These are phyloP conservation scores for Ferrisia virgata DNA, from an alignment of 2,888 invertebrate species.

Conservation along the genomic window DNA sequence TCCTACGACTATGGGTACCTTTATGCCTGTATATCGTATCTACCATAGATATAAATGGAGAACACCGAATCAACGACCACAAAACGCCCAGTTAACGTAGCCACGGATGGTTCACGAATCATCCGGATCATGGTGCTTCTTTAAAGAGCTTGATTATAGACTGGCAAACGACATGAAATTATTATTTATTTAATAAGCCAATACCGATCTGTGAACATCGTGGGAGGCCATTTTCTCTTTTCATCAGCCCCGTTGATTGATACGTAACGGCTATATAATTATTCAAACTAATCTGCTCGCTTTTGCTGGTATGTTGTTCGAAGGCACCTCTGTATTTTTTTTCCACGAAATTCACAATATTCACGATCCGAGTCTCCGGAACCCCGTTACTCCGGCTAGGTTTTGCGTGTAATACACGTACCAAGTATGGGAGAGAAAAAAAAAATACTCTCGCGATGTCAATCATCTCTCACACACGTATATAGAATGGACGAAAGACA, in stretches of 20 bases:
- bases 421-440: no score
- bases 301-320: neutral
- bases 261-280: constrained; percentile 26
- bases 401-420: constrained; percentile 1
- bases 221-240: constrained; percentile 31
- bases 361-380: neutral
- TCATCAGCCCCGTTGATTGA: constrained; percentile 13
- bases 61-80: neutral
- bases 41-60: neutral
- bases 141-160: constrained; percentile 29
- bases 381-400: neutral
- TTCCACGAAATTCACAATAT: constrained; percentile 18
- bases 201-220: constrained; percentile 32
- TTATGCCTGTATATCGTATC: no score
- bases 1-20: no score
- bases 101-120: constrained; percentile 7
- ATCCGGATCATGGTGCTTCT: constrained; percentile 21
- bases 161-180: constrained; percentile 28
- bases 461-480: no score
- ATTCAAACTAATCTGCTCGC: constrained; percentile 18
- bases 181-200: constrained; percentile 32
- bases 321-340: neutral
- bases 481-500: neutral
- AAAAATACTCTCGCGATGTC: neutral
- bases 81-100: constrained; percentile 19